phyloP scores from a whole-genome alignment of 2,888 invertebrate genomes.

The Serripes groenlandicus region DNA sequence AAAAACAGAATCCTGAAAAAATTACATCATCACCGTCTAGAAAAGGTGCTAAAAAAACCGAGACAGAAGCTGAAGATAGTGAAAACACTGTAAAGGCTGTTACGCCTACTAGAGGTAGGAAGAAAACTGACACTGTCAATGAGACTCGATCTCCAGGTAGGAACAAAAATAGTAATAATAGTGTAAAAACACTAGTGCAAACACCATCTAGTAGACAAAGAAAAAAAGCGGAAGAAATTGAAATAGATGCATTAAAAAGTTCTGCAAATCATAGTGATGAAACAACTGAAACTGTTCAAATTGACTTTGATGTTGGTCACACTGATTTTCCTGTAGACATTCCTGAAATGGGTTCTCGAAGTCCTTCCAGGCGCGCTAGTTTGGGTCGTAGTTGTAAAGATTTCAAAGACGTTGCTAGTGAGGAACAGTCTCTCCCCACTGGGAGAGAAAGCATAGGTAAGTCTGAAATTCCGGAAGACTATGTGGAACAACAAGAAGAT shows the following conservation, averaged over 20 bases:
- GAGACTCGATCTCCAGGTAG: slow-evolving; percentile 21
- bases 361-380: slow-evolving; percentile 38
- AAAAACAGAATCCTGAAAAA: not conserved
- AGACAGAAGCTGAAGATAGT: not conserved
- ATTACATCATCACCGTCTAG: slow-evolving; percentile 1
- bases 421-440: not conserved
- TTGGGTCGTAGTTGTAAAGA: slow-evolving; percentile 10
- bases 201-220: slow-evolving; percentile 2
- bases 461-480: slow-evolving; percentile 41
- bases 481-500: slow-evolving; percentile 23
- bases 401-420: not conserved
- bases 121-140: slow-evolving; percentile 9
- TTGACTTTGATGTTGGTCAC: slow-evolving; percentile 30
- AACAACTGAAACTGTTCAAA: slow-evolving; percentile 15
- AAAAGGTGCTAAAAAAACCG: slow-evolving; percentile 4
- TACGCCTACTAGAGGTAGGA: slow-evolving; percentile 33
- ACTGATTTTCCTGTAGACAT: slow-evolving; percentile 47
- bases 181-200: not conserved
- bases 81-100: slow-evolving; percentile 17
- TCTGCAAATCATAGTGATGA: slow-evolving; percentile 15
- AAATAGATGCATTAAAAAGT: slow-evolving; percentile 6
- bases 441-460: slow-evolving; percentile 45
- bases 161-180: slow-evolving; percentile 43
- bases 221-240: slow-evolving; percentile 27
- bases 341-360: slow-evolving; percentile 15